A percentile compares a stretch with the other conserved stretches of the same genome.
Evolutionary conservation across 23 tunicate species (phyloP).

Genomic region (Trididemnum miniatum): DNA sequence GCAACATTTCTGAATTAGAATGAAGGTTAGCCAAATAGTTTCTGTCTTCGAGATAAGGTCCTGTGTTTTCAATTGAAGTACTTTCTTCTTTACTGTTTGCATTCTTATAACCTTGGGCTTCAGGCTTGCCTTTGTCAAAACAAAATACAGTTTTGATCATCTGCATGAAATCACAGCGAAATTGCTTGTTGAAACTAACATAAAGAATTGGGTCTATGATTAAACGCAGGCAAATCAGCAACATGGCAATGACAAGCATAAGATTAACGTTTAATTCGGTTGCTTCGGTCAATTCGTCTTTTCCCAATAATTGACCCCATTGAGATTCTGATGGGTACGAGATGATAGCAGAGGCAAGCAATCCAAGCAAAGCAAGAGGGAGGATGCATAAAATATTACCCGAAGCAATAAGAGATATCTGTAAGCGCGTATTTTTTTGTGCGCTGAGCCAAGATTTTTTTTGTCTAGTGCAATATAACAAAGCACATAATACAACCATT

Average conservation of each 20-base stretch:
- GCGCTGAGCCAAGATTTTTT: slow-evolving; percentile 70
- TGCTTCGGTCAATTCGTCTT: neutral
- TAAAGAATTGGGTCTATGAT: slow-evolving; percentile 65
- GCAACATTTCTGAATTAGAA: neutral
- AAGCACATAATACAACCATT: slow-evolving; percentile 42
- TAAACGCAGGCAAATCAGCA: slow-evolving; percentile 52
- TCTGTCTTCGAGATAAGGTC: neutral
- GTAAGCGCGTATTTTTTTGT: slow-evolving; percentile 59
- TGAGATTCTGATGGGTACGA: slow-evolving; percentile 50
- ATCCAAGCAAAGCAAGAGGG: slow-evolving; percentile 65
- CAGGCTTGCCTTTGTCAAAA: neutral
- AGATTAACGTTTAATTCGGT: slow-evolving; percentile 55
- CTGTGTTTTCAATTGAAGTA: neutral
- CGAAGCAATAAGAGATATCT: slow-evolving; percentile 55
- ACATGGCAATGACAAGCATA: slow-evolving; percentile 52
- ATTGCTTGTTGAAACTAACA: slow-evolving; percentile 51
- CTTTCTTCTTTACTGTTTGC: neutral
- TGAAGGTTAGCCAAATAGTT: neutral
- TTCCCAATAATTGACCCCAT: neutral
- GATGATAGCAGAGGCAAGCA: slow-evolving; percentile 57
- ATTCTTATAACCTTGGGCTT: neutral
- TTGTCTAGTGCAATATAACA: slow-evolving; percentile 60
- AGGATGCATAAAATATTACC: slow-evolving; percentile 50
- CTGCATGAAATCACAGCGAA: slow-evolving; percentile 39
- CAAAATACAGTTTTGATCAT: slow-evolving; percentile 22